These are phyloP conservation scores for Drosophila affinis DNA, from an alignment of 2,888 invertebrate genomes.

Conservation along the genomic window DNA sequence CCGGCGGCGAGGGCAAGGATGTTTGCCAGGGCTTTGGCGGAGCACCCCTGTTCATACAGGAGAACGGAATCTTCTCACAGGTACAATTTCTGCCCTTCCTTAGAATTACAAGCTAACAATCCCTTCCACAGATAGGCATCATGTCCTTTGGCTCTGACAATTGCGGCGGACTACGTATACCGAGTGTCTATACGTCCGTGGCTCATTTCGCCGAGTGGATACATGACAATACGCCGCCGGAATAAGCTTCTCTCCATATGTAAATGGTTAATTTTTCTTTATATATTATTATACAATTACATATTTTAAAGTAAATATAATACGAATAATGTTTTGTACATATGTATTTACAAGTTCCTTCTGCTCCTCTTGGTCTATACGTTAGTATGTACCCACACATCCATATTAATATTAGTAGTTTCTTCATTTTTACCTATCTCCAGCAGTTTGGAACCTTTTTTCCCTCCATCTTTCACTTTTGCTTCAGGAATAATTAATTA, in stretches of 20 bases:
- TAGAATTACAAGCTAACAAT: not conserved
- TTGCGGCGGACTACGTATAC: constrained; percentile 89
- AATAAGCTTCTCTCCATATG: not conserved
- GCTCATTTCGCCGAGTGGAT: constrained; percentile 91
- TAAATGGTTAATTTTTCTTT: too few species aligned
- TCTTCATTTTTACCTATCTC: too few species aligned
- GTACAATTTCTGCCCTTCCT: not conserved
- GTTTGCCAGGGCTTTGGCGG: constrained; percentile 93
- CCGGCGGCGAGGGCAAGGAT: constrained; percentile 90
- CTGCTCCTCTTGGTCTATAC: too few species aligned
- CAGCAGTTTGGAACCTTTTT: too few species aligned
- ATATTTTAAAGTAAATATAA: too few species aligned
- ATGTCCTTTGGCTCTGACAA: constrained; percentile 92
- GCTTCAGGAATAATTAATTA: too few species aligned
- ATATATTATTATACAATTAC: too few species aligned
- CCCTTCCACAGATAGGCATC: constrained; percentile 87
- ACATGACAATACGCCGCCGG: not conserved
- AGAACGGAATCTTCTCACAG: constrained; percentile 86
- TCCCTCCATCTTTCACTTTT: too few species aligned
- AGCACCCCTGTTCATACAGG: constrained; percentile 88
- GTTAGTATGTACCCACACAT: too few species aligned
- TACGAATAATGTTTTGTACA: too few species aligned
- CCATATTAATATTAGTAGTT: too few species aligned
- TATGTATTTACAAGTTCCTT: too few species aligned
- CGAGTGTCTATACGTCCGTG: constrained; percentile 91